Conservation (phyloP, 1,140 invertebrate species). For the Andrena cerasifolii region DNA sequence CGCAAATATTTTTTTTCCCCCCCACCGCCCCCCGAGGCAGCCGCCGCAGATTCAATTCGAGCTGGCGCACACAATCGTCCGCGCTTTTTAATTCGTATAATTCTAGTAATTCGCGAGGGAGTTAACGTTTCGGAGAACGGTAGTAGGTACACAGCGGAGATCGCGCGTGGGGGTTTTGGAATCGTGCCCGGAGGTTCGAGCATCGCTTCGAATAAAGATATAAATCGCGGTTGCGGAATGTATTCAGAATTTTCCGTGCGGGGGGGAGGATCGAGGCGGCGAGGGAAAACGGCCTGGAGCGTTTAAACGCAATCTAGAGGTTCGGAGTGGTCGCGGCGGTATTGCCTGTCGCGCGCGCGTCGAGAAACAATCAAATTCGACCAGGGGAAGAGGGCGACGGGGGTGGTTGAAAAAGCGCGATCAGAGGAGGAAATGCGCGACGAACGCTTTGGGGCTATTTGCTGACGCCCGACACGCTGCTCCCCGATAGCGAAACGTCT, state of each 20-base stretch:
- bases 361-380: constrained; percentile 44
- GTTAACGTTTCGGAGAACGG: too few relatives aligned
- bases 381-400: neutral
- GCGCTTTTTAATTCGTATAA: neutral
- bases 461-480: constrained; percentile 39
- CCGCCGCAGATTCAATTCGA: constrained; percentile 20
- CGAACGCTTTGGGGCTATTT: constrained; percentile 53
- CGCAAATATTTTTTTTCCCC: constrained; percentile 26
- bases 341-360: constrained; percentile 26
- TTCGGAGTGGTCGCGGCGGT: neutral
- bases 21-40: neutral
- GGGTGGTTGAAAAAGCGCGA: neutral
- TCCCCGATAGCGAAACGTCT: constrained; percentile 50
- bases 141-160: too few relatives aligned
- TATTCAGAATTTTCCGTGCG: neutral
- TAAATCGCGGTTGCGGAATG: too few relatives aligned
- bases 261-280: neutral
- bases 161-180: too few relatives aligned
- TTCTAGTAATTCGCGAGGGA: too few relatives aligned
- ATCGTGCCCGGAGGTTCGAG: too few relatives aligned
- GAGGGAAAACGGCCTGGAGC: neutral
- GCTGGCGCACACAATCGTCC: constrained; percentile 12
- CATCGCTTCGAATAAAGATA: too few relatives aligned
- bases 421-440: constrained; percentile 19
- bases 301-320: neutral